A percentile compares a stretch with the other conserved stretches of the same genome.
Conservation (phyloP, 2,113 vertebrate genomes). For the Nyctereutes procyonoides region DNA sequence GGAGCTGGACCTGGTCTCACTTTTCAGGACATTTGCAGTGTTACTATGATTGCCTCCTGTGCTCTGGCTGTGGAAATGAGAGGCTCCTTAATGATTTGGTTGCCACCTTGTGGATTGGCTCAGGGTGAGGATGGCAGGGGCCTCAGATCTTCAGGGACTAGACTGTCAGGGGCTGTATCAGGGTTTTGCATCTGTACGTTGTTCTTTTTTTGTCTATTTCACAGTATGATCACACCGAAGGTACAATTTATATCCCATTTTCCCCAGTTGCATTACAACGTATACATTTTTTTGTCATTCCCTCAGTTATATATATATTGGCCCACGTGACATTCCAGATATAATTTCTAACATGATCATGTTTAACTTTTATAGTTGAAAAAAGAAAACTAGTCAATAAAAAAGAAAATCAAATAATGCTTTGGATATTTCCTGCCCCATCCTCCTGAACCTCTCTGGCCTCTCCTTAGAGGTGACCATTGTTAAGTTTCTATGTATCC, state of each 20-base stretch:
- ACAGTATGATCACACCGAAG: background rate
- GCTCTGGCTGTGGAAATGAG: background rate
- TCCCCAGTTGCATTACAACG: background rate
- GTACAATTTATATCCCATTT: background rate
- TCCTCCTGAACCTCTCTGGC: background rate
- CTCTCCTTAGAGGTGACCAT: background rate
- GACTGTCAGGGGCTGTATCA: background rate
- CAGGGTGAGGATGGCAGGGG: background rate
- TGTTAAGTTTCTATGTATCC: background rate
- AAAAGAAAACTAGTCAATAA: slow-evolving; percentile 13
- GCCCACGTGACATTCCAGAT: background rate
- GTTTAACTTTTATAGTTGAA: slow-evolving; percentile 37
- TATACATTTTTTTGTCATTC: slow-evolving; percentile 45
- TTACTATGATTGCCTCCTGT: background rate
- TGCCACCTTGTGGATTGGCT: background rate
- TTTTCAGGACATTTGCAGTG: background rate
- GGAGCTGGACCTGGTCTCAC: background rate
- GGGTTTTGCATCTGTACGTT: background rate
- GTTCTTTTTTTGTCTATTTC: background rate
- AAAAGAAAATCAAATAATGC: background rate
- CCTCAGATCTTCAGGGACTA: background rate
- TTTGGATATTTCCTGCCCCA: background rate
- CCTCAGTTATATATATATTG: background rate
- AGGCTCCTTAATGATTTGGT: background rate
- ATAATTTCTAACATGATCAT: slow-evolving; percentile 30